phyloP scores from a whole-genome alignment of 2,797 vertebrate genomes.

The Vespertilio murinus region DNA sequence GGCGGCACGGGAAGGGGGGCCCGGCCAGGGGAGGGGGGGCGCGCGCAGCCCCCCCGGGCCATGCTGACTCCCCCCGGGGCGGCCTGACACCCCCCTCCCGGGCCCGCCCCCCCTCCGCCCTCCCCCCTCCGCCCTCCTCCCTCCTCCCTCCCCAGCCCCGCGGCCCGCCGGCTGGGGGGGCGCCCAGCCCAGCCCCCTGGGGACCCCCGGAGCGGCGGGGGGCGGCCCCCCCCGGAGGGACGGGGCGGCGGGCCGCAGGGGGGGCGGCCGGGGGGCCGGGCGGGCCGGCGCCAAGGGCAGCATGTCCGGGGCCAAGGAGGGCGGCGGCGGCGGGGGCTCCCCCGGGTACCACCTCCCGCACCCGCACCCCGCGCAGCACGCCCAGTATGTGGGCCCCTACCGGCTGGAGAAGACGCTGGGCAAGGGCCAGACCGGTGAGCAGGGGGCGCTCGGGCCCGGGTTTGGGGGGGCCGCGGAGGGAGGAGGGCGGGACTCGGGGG shows the following conservation, averaged over 20 bases:
- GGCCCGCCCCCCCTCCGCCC: constrained; percentile 79
- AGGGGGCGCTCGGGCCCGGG: constrained; percentile 77
- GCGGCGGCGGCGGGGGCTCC: constrained; percentile 61
- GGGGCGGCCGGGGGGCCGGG: constrained; percentile 83
- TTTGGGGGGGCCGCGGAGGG: constrained; percentile 73
- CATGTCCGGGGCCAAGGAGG: constrained; percentile 75
- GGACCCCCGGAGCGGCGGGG: constrained; percentile 80
- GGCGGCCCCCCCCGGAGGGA: constrained; percentile 82
- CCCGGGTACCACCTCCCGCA: constrained; percentile 85
- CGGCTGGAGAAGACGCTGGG: constrained; percentile 99
- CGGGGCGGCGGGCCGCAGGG: constrained; percentile 76
- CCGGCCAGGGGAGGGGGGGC: constrained; percentile 76
- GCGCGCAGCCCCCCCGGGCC: constrained; percentile 78
- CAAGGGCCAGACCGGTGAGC: constrained; percentile 99
- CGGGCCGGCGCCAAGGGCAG: constrained; percentile 74
- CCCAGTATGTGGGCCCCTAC: constrained; percentile 99
- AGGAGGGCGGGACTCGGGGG: not conserved
- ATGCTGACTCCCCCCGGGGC: constrained; percentile 79
- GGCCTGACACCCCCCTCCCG: constrained; percentile 81
- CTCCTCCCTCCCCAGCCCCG: constrained; percentile 77
- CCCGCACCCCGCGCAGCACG: constrained; percentile 91
- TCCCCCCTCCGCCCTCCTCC: constrained; percentile 79
- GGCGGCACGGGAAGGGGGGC: constrained; percentile 70
- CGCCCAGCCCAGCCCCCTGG: constrained; percentile 75
- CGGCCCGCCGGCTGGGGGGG: constrained; percentile 73